Evolutionary conservation across 2,797 vertebrate genomes (phyloP).

Genomic region (Pterois miles): DNA sequence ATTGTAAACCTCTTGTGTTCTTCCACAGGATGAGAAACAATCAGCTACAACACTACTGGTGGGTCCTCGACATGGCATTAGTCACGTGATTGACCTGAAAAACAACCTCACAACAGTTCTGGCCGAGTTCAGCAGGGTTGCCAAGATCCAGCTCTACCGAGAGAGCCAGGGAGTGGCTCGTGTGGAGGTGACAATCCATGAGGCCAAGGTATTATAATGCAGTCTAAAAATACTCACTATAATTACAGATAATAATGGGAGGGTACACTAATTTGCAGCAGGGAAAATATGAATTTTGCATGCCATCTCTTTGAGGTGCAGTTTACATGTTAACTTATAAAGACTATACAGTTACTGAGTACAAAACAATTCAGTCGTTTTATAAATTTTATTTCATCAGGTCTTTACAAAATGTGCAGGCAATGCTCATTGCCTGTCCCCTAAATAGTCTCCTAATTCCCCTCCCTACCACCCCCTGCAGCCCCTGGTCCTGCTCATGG

Average conservation of each 20-base stretch:
- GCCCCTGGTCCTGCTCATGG: slow-evolving; percentile 97
- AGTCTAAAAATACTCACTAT: not conserved
- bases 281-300: not conserved
- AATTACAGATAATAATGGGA: not conserved
- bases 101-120: slow-evolving; percentile 99
- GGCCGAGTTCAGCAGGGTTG: slow-evolving; percentile 95
- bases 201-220: slow-evolving; percentile 89
- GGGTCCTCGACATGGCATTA: slow-evolving; percentile 97
- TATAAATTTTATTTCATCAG: slow-evolving; percentile 11
- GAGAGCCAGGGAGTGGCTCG: slow-evolving; percentile 97
- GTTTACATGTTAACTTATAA: not conserved
- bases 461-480: slow-evolving; percentile 71
- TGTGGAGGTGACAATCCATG: slow-evolving; percentile 95
- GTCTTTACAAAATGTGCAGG: slow-evolving; percentile 49
- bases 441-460: slow-evolving; percentile 69
- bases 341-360: not conserved
- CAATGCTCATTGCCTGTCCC: slow-evolving; percentile 67
- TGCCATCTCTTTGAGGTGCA: not conserved
- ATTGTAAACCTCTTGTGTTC: slow-evolving; percentile 7
- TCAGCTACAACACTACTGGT: slow-evolving; percentile 94
- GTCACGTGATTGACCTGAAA: slow-evolving; percentile 98
- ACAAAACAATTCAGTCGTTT: not conserved
- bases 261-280: not conserved
- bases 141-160: slow-evolving; percentile 96
- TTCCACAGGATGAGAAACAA: slow-evolving; percentile 93